Evolutionary conservation across 2,797 vertebrate genomes (phyloP).

Genomic region (Esox lucius): DNA sequence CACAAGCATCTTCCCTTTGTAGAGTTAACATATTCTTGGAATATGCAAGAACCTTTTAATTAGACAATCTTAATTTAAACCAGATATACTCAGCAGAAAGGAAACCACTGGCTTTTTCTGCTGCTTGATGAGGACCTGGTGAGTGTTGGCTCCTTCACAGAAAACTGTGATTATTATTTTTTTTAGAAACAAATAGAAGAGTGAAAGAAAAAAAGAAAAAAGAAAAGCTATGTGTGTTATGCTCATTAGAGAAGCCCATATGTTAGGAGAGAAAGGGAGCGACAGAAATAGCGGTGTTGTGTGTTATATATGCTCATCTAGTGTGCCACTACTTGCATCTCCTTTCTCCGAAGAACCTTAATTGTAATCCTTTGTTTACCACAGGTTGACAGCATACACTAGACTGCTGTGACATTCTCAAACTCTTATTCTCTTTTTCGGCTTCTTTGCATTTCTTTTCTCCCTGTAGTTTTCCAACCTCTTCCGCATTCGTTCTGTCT

Average conservation of each 20-base stretch:
- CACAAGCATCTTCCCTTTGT: too few species aligned
- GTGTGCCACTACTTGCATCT: conserved; percentile 4
- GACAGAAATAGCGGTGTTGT: not conserved
- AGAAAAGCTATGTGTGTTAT: conserved; percentile 5
- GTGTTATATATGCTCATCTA: conserved; percentile 13
- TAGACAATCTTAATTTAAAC: too few species aligned
- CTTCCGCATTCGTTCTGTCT: too few species aligned
- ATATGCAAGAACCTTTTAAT: too few species aligned
- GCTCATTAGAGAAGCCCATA: conserved; percentile 51
- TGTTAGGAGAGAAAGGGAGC: conserved; percentile 15
- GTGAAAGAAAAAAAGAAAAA: conserved; percentile 22
- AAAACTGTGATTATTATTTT: conserved; percentile 17
- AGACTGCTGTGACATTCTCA: conserved; percentile 12
- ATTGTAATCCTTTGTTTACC: conserved; percentile 19
- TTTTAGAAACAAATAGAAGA: conserved; percentile 13
- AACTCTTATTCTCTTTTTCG: conserved; percentile 4
- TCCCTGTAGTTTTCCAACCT: too few species aligned
- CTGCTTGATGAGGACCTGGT: not conserved
- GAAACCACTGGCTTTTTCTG: not conserved
- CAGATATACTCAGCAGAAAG: too few species aligned
- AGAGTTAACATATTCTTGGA: too few species aligned
- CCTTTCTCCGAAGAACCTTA: conserved; percentile 7
- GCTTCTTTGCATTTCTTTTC: not conserved
- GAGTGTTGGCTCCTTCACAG: conserved; percentile 19
- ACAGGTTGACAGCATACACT: conserved; percentile 7